These are phyloP conservation scores for Neotoxoptera formosana DNA, from an alignment of 1,140 invertebrate genomes.

Conservation along the genomic window DNA sequence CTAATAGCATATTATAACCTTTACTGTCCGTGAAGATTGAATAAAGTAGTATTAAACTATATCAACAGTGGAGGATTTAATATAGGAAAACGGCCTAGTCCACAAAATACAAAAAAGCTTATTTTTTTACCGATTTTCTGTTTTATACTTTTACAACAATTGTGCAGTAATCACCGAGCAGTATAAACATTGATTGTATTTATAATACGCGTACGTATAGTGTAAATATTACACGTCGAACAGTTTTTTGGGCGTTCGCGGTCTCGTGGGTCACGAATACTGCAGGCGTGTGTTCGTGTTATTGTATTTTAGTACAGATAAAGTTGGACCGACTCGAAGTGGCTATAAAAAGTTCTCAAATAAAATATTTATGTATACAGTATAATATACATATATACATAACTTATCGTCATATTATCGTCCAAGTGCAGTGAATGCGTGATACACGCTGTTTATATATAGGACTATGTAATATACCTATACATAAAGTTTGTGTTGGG, in stretches of 20 bases:
- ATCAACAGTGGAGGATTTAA: no score
- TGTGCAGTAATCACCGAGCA: background rate
- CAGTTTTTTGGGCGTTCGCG: background rate
- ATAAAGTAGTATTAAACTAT: no score
- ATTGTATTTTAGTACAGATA: slow-evolving; percentile 11
- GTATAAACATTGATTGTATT: slow-evolving; percentile 3
- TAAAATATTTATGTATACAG: slow-evolving; percentile 26
- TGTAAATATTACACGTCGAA: background rate
- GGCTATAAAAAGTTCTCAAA: slow-evolving; percentile 19
- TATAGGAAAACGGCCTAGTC: no score
- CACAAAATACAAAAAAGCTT: background rate
- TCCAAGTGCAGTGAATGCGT: background rate
- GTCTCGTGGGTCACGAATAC: background rate
- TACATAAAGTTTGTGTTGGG: background rate
- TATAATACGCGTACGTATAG: background rate
- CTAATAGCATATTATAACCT: no score
- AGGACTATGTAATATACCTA: background rate
- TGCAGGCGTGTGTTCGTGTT: no score
- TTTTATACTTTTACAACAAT: background rate
- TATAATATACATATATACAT: background rate
- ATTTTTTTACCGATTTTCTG: background rate
- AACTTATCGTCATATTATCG: background rate
- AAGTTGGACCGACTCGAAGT: slow-evolving; percentile 4
- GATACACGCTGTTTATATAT: background rate
- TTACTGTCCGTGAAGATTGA: no score